Conservation (phyloP, 2,888 invertebrate species). For the Epicampocera succincta region DNA sequence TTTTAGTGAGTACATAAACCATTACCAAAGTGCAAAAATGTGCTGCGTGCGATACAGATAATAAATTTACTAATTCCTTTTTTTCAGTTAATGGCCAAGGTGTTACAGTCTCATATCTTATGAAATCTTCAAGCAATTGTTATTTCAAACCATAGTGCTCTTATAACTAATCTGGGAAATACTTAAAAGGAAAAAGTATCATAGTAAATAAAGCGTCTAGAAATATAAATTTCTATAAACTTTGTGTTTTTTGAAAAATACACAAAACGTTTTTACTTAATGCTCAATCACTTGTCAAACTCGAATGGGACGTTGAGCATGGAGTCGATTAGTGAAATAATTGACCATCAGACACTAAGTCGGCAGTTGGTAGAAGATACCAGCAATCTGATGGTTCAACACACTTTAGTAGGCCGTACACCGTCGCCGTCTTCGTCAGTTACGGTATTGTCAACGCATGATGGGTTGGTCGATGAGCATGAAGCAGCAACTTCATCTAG, state of each 20-base stretch:
- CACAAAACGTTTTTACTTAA: conserved; percentile 42
- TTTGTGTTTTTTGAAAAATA: conserved; percentile 30
- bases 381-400: conserved; percentile 74
- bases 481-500: conserved; percentile 43
- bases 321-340: conserved; percentile 85
- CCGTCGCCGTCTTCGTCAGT: conserved; percentile 63
- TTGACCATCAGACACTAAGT: conserved; percentile 83
- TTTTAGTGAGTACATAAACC: too few relatives aligned
- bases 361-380: conserved; percentile 81
- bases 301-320: conserved; percentile 76
- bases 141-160: conserved; percentile 56
- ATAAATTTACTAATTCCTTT: background rate
- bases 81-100: conserved; percentile 20
- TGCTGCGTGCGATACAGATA: too few relatives aligned
- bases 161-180: conserved; percentile 51
- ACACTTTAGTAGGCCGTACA: conserved; percentile 74
- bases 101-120: conserved; percentile 16
- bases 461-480: conserved; percentile 65
- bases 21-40: too few relatives aligned
- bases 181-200: conserved; percentile 9
- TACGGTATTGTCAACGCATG: conserved; percentile 61
- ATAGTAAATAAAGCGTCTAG: background rate
- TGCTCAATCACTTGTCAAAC: conserved; percentile 61
- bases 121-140: conserved; percentile 37
- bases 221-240: conserved; percentile 18